Evolutionary conservation across 2,113 vertebrate species (phyloP).

Genomic region (Gopherus evgoodei): DNA sequence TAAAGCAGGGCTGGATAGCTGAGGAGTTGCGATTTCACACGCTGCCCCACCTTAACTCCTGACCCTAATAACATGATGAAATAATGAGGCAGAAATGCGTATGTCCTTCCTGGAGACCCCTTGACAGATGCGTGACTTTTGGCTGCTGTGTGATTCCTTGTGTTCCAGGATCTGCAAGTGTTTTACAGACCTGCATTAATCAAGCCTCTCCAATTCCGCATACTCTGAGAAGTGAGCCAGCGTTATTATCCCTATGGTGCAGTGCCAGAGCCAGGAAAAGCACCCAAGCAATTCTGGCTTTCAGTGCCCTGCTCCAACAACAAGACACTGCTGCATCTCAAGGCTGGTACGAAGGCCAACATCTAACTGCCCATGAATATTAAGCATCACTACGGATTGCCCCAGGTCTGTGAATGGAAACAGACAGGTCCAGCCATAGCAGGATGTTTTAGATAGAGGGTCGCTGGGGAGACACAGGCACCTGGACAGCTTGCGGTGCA

Average conservation of each 20-base stretch:
- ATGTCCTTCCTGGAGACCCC: not conserved
- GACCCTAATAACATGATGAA: not conserved
- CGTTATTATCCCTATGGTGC: not conserved
- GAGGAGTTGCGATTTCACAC: fast-evolving
- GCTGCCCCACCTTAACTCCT: not conserved
- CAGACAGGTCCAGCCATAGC: not conserved
- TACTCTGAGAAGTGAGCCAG: not conserved
- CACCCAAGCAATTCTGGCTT: not conserved
- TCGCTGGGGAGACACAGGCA: not conserved
- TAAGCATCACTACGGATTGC: not conserved
- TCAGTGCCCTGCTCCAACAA: not conserved
- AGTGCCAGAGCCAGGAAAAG: not conserved
- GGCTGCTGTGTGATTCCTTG: not conserved
- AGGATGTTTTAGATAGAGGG: not conserved
- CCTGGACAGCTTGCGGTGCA: not conserved
- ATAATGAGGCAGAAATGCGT: not conserved
- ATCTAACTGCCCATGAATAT: not conserved
- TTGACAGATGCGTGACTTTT: not conserved
- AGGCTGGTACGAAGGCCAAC: not conserved
- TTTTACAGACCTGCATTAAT: not conserved
- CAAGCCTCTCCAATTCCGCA: not conserved
- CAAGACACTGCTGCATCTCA: not conserved
- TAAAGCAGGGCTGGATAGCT: not conserved
- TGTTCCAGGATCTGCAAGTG: not conserved
- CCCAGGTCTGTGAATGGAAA: not conserved